Base-by-base conservation (phyloP, 1,140 invertebrate genomes). In the Leptinotarsa lineolata region DNA sequence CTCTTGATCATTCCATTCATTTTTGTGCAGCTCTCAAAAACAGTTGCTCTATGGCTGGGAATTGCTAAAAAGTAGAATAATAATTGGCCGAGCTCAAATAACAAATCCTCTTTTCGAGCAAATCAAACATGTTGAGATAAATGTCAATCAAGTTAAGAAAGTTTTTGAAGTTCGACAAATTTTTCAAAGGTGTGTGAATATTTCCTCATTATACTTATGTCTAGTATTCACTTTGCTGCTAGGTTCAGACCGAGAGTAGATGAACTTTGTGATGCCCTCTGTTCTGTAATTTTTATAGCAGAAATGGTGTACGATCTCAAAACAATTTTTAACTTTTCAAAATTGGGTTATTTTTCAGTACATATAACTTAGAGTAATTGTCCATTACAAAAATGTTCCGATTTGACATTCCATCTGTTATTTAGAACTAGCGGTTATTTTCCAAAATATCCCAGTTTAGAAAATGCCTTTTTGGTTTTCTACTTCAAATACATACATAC, bases 191-290 rank as follows among this genome's bases (percentile, higher is more conserved):
- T 11, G 8, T 30, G 3, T 54, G n/a, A 1, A 54, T n/a, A 54
- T 54, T 16, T 54, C 16, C 16, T 54, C 16, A 16, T n/a, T n/a
- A n/a, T 0, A 16, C 48, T 15, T 54, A 2, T 0, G n/a, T n/a
- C 48, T 4, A 18, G 48, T 54, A 54, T 39, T 39, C 64, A 39
- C 13, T 66, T 13, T 66, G 30, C 22, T 66, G 24, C 39, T 64
- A 54, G 60, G 18, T 18, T 46, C 39, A 18, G 68, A 58, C 12
- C 59, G 0, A 60, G 76, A 73, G 67, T 66, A 77, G 13, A 74
- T 77, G 22, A 74, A 48, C 15, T 48, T 75, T 76, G 72, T 75
- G 70, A 67, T 74, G 75, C 73, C 74, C 73, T 75, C 77, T 75
- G 71, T 65, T 20, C 63, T 67, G 67, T 46, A 63, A 30, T 30